Conservation (phyloP, 2,797 vertebrate species). For the Neosilurus mollespiculum region DNA sequence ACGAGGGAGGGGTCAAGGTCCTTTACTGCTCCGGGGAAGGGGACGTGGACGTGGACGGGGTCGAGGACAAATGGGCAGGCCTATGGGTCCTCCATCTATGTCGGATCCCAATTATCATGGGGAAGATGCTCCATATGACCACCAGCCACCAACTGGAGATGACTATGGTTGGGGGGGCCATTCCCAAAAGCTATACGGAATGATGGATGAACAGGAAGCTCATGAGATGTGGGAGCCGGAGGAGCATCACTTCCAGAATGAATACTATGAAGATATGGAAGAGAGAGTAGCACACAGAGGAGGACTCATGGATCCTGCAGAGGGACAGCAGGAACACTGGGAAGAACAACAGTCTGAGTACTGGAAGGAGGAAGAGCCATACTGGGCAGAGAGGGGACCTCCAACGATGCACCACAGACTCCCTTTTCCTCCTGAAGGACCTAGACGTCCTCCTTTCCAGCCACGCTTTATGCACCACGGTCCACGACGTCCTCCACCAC, state of each 20-base stretch:
- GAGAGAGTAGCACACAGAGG: slow-evolving; percentile 70
- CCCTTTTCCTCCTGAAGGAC: slow-evolving; percentile 71
- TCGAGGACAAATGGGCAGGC: slow-evolving; percentile 58
- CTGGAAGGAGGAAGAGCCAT: slow-evolving; percentile 78
- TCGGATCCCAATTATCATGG: slow-evolving; percentile 37
- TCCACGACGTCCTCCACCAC: slow-evolving; percentile 74
- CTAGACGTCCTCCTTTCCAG: slow-evolving; percentile 70
- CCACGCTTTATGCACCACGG: slow-evolving; percentile 76
- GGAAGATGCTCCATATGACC: slow-evolving; percentile 70
- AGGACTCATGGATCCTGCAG: slow-evolving; percentile 60
- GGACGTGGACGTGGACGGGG: slow-evolving; percentile 65
- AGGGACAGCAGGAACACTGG: slow-evolving; percentile 73
- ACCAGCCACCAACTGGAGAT: slow-evolving; percentile 73
- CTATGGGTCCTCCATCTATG: slow-evolving; percentile 22
- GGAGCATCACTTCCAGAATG: slow-evolving; percentile 74
- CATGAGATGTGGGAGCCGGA: slow-evolving; percentile 77
- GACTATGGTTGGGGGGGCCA: slow-evolving; percentile 76
- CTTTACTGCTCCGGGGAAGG: slow-evolving; percentile 47
- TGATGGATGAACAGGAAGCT: slow-evolving; percentile 64
- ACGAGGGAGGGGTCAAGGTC: slow-evolving; percentile 67
- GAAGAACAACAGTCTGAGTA: slow-evolving; percentile 80
- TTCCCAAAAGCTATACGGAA: slow-evolving; percentile 72
- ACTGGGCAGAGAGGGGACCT: slow-evolving; percentile 82
- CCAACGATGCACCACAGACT: slow-evolving; percentile 70
- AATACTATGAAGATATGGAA: slow-evolving; percentile 76